Evolutionary conservation across 2,113 vertebrate genomes (phyloP), one percentile per base, ranked within the genome.

Genomic region (Tychaedon coryphoeus): DNA sequence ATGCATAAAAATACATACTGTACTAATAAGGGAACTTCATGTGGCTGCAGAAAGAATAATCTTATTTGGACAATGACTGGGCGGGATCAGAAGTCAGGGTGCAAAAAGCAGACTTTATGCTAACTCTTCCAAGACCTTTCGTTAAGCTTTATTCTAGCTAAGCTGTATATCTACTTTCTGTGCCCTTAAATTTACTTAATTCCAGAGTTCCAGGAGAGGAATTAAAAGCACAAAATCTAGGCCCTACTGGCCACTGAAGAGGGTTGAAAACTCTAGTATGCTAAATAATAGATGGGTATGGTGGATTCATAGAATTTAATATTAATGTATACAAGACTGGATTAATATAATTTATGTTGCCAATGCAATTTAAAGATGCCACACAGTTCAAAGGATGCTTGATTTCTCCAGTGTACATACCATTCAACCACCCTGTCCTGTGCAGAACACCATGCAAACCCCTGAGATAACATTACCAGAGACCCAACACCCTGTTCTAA

Each of bases 401-500:
- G 12, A 51, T 60, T 83, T 91, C 61, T 19, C 5, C 31, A 60
- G 12, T 74, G 18, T 26, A 23, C 10, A 26, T 4, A 6, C 10
- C 42, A 20, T 51, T 53, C 53, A 77, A 92, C 76, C 22, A 92
- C 11, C 7, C 34, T 19, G 1, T 38, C 47, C 56, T 51, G 29
- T 62, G 29, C 33, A 86, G 79, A 81, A 54, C 1, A 2, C 34
- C 25, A 23, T 13, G 15, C 19, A 88, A 82, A 7, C 7, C 26
- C 17, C 45, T 0, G 1, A 40, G 47, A 60, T 36, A 86, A 31
- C 5, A 1, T 88, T 90, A 60, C 42, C 56, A 75, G 45, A 65
- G n/a, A 90, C 48, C 43, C 62, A 90, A 76, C 22, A 71, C 45
- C 24, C 66, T 79, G 66, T 73, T 91, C 69, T 64, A 87, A 80